Evolutionary conservation across 2,113 vertebrate species (phyloP).

Genomic region (Callorhinus ursinus): DNA sequence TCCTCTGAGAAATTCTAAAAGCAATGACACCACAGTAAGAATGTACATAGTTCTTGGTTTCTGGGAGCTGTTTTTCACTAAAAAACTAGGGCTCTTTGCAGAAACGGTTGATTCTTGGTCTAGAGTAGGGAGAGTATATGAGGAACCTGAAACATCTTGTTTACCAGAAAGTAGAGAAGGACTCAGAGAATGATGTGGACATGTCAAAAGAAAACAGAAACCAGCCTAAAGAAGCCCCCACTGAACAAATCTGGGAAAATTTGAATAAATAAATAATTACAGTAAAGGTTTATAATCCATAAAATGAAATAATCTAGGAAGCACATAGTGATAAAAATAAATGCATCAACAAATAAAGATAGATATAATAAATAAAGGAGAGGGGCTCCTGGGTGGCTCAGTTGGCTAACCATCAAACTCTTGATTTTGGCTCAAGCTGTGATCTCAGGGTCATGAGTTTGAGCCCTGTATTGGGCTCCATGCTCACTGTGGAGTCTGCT

Average conservation of each 20-base stretch:
- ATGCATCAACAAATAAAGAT: not conserved
- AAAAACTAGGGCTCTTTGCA: not conserved
- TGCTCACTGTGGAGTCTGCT: not conserved
- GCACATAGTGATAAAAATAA: not conserved
- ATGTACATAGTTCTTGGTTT: not conserved
- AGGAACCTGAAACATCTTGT: not conserved
- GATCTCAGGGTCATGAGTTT: not conserved
- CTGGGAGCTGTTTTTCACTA: not conserved
- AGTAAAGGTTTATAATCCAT: not conserved
- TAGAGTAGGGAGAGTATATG: not conserved
- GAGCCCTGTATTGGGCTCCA: not conserved
- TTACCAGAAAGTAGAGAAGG: not conserved
- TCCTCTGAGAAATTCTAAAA: not conserved
- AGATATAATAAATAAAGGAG: not conserved
- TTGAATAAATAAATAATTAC: not conserved
- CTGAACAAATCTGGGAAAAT: not conserved
- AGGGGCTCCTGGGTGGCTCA: not conserved
- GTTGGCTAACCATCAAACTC: not conserved
- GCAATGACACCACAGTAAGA: not conserved
- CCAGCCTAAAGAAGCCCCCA: not conserved
- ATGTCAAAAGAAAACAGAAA: not conserved
- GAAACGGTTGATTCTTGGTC: not conserved
- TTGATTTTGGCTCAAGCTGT: not conserved
- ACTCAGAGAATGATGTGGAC: not conserved
- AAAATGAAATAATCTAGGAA: not conserved